Evolutionary conservation across 2,888 invertebrate species (phyloP).

Genomic region (Heteromyza rotundicornis): DNA sequence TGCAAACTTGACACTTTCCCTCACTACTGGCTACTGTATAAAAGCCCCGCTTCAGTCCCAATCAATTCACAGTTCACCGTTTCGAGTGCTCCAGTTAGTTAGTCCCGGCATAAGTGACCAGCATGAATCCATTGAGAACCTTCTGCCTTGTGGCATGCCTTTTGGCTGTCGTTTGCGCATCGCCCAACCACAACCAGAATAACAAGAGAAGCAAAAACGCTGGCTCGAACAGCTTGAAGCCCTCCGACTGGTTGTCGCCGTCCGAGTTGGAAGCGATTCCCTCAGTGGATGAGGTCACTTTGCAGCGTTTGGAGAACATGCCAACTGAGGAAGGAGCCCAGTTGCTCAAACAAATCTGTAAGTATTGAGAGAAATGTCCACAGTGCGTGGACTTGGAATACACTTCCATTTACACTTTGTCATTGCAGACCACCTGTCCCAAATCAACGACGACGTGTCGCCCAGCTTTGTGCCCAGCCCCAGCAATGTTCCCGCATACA

Average conservation of each 20-base stretch:
- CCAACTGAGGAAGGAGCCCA: slow-evolving; percentile 45
- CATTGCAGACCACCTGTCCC: slow-evolving; percentile 46
- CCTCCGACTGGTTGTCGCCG: slow-evolving; percentile 47
- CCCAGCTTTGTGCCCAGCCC: slow-evolving; percentile 46
- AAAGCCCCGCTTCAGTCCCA: neutral
- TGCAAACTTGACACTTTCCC: neutral
- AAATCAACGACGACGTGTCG: slow-evolving; percentile 44
- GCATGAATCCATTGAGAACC: slow-evolving; percentile 39
- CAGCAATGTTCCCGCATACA: slow-evolving; percentile 42
- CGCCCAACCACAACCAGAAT: neutral
- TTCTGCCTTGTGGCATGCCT: slow-evolving; percentile 42
- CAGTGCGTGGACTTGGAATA: too few species aligned
- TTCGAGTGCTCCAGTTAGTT: slow-evolving; percentile 7
- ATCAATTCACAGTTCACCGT: slow-evolving; percentile 40
- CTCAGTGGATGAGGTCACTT: slow-evolving; percentile 41
- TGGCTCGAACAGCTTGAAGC: slow-evolving; percentile 36
- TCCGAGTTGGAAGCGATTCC: slow-evolving; percentile 46
- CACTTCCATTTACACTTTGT: neutral
- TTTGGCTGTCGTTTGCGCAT: slow-evolving; percentile 38
- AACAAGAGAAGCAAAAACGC: slow-evolving; percentile 30
- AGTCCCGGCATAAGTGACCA: slow-evolving; percentile 29
- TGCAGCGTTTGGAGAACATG: slow-evolving; percentile 48
- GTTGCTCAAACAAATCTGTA: slow-evolving; percentile 48
- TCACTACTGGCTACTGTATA: slow-evolving; percentile 16
- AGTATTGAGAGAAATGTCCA: slow-evolving; percentile 26